phyloP scores from a whole-genome alignment of 2,113 vertebrate genomes.

The Heloderma charlesbogerti region DNA sequence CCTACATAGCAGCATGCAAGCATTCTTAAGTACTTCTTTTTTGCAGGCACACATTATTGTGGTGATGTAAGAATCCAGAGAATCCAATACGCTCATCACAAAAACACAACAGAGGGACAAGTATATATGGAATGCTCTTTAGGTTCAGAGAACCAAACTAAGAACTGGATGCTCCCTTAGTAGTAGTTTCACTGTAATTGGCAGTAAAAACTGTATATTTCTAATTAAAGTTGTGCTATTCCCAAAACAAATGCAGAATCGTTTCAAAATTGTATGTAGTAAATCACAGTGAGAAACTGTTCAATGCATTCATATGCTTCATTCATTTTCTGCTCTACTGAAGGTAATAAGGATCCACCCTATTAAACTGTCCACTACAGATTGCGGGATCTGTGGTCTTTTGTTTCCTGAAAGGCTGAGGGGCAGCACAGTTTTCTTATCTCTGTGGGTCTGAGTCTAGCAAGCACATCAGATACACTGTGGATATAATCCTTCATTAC shows the following conservation, averaged over 20 bases:
- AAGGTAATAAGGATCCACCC: slow-evolving; percentile 1
- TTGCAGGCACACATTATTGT: neutral
- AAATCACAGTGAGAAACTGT: neutral
- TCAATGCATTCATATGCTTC: neutral
- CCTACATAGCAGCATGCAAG: neutral
- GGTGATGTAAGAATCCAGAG: neutral
- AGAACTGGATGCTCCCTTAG: neutral
- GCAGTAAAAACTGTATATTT: neutral
- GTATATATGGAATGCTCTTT: neutral
- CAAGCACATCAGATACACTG: slow-evolving; percentile 35
- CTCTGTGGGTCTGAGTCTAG: slow-evolving; percentile 5
- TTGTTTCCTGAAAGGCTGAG: neutral
- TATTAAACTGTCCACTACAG: slow-evolving; percentile 1
- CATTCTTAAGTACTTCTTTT: neutral
- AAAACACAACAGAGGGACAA: neutral
- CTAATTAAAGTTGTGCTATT: neutral
- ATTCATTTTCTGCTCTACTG: neutral
- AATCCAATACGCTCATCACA: neutral
- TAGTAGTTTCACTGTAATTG: neutral
- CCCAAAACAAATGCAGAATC: neutral
- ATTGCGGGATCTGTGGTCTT: neutral
- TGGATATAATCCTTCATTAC: slow-evolving; percentile 20
- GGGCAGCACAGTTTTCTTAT: neutral
- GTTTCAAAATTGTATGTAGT: neutral
- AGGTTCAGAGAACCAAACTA: neutral